phyloP scores from a whole-genome alignment of 2,113 vertebrate species.

The Cinclus cinclus region DNA sequence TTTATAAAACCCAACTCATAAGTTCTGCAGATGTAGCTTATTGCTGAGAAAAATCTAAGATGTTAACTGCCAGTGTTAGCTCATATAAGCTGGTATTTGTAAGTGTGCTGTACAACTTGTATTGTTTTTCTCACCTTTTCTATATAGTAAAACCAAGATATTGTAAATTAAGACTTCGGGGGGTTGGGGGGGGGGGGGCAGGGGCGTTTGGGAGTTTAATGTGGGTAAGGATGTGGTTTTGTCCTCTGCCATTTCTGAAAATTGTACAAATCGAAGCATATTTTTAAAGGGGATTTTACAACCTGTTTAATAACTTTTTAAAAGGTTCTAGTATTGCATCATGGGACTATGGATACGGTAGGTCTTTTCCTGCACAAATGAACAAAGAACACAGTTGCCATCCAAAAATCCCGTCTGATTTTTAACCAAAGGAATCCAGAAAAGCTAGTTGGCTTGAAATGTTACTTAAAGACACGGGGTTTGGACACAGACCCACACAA shows the following conservation, averaged over 20 bases:
- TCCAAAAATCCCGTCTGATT: background rate
- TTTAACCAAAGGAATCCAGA: background rate
- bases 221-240: background rate
- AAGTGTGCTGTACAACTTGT: conserved; percentile 27
- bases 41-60: conserved; percentile 52
- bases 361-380: background rate
- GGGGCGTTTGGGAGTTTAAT: background rate
- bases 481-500: conserved; percentile 23
- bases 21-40: conserved; percentile 61
- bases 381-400: background rate
- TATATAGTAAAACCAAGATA: background rate
- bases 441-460: background rate
- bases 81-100: conserved; percentile 55
- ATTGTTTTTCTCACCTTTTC: conserved; percentile 64
- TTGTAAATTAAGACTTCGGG: background rate
- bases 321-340: conserved; percentile 41
- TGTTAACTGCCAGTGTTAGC: conserved; percentile 32
- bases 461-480: conserved; percentile 17
- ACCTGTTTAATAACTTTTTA: conserved; percentile 66
- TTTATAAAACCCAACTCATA: conserved; percentile 54
- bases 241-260: conserved; percentile 19
- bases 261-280: conserved; percentile 5
- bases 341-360: background rate
- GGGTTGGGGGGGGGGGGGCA: fast-evolving
- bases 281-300: conserved; percentile 50